Conservation (phyloP, 2,113 vertebrate species). For the Riparia riparia region DNA sequence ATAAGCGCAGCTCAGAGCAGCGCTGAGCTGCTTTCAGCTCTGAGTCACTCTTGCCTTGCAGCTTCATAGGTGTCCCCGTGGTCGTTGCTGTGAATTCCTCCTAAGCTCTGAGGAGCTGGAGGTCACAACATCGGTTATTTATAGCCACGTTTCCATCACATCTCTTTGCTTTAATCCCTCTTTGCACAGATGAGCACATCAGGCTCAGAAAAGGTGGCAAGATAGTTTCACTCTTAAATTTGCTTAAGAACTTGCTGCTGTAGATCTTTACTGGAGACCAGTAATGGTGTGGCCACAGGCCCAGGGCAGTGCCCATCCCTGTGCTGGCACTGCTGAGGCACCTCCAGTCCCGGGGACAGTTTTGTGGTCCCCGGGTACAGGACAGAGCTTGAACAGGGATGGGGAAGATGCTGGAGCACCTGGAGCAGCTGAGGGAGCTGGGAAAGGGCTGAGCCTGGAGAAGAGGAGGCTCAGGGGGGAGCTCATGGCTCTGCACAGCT, state of each 20-base stretch:
- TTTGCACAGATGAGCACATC: not conserved
- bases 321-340: not conserved
- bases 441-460: not conserved
- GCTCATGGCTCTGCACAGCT: not conserved
- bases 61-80: not conserved
- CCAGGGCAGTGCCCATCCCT: not conserved
- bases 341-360: not conserved
- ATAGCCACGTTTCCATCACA: not conserved
- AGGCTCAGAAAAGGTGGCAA: not conserved
- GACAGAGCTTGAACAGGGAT: rapidly evolving
- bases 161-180: not conserved
- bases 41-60: not conserved
- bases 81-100: not conserved
- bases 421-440: rapidly evolving
- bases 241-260: not conserved
- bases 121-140: not conserved
- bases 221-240: not conserved
- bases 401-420: not conserved
- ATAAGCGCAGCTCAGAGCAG: not conserved
- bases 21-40: not conserved
- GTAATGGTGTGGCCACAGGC: not conserved
- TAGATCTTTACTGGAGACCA: not conserved
- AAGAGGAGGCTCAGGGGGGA: not conserved
- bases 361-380: not conserved
- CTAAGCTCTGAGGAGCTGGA: not conserved